Evolutionary conservation across 2,113 vertebrate species (phyloP), one percentile per base, ranked within the genome.

Genomic region (Egretta garzetta): DNA sequence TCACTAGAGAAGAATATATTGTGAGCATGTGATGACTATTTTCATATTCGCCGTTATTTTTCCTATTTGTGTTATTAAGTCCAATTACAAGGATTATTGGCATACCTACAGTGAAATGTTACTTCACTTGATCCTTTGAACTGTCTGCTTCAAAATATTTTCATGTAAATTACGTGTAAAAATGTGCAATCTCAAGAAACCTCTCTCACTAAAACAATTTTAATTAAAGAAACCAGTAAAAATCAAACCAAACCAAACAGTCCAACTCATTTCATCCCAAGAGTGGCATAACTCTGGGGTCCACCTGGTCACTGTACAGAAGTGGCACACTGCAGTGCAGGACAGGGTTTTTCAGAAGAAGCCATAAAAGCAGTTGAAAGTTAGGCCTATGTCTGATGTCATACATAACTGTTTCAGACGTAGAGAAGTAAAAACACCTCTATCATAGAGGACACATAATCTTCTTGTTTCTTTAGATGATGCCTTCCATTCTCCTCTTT

Each of bases 201-300:
- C 94, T 97, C 93, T 74, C n/a, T 96, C 33, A 81, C 71, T 45
- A 90, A 95, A 97, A 94, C 45, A 5, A 28, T 80, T 96, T 88
- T 95, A 97, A 93, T 87, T 96, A 75, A 83, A 81, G 4, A 95
- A 94, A 71, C 8, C 24, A 96, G 26, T 66, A 63, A 81, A 94
- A 73, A 90, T 55, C 83, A 92, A 9, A 1, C 32, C 24, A 62
- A 86, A 60, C 2, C 10, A 71, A 73, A 37, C 17, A 94, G 20
- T 74, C 41, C 66, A 60, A 16, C 5, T 93, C n/a, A 95, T 45
- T 89, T 93, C 96, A 92, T 93, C 62, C 15, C 64, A 49, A 73
- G 41, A 35, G 16, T 53, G 45, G 28, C 8, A 24, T 75, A 62
- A 73, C 23, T 32, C 8, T 19, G 60, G 27, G 41, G 32, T 49